Percentiles rank a stretch among this genome's conserved stretches.
These are phyloP conservation scores for Rosalia funebris DNA, from an alignment of 2,888 invertebrate genomes.

Conservation along the genomic window DNA sequence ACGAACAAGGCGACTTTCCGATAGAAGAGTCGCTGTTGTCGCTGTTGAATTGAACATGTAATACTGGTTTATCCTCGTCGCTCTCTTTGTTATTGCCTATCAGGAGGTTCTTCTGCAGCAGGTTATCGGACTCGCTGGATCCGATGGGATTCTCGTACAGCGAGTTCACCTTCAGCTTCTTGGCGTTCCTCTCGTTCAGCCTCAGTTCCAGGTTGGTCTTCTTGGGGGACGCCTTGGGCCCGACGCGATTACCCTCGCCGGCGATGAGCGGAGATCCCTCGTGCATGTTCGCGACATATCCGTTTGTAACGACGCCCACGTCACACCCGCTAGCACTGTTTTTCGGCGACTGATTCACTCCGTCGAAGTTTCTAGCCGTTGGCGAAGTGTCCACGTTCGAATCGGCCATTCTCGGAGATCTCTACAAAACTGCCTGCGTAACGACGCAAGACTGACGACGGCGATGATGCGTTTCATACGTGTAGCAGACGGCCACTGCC, in stretches of 20 bases:
- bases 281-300: slow-evolving; percentile 4
- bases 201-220: slow-evolving; percentile 38
- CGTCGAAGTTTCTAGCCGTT: slow-evolving; percentile 36
- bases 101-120: slow-evolving; percentile 31
- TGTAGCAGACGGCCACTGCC: slow-evolving; percentile 51
- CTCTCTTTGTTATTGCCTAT: slow-evolving; percentile 34
- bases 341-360: slow-evolving; percentile 42
- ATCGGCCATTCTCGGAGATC: slow-evolving; percentile 65
- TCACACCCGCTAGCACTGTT: slow-evolving; percentile 26
- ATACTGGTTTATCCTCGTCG: slow-evolving; percentile 59
- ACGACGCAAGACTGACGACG: slow-evolving; percentile 55
- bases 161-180: slow-evolving; percentile 41
- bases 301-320: slow-evolving; percentile 13
- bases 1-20: slow-evolving; percentile 41
- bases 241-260: slow-evolving; percentile 15
- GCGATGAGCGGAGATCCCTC: slow-evolving; percentile 22
- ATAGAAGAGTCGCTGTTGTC: slow-evolving; percentile 51
- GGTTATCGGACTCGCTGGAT: slow-evolving; percentile 25
- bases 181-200: slow-evolving; percentile 46
- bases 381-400: slow-evolving; percentile 52
- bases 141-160: slow-evolving; percentile 41
- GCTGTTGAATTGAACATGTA: slow-evolving; percentile 72
- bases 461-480: slow-evolving; percentile 57
- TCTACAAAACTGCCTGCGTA: slow-evolving; percentile 56
- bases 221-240: slow-evolving; percentile 16